Evolutionary conservation across 2,113 vertebrate species (phyloP), one percentile per base, ranked within the genome.

Genomic region (Zosterops pallidus): DNA sequence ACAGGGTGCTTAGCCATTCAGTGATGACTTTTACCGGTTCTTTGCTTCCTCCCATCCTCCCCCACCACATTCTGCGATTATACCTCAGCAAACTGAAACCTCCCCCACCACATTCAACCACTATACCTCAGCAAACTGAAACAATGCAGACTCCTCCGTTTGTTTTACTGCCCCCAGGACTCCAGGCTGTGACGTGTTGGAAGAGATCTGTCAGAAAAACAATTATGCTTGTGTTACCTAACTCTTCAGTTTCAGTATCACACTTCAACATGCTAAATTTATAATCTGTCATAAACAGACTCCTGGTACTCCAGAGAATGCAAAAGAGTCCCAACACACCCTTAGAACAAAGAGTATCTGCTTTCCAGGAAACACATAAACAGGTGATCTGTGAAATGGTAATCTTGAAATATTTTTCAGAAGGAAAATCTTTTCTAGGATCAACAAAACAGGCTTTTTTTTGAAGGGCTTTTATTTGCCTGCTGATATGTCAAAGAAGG

Each of bases 61-160:
- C 89, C 42, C 25, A 39, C 23, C 52, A n/a, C 39, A 13, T 71
- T 86, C 49, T 89, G 86, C 25, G 78, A 67, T 67, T 83, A 55
- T 98, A 98, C 98, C 98, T 98, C 98, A 92, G 98, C 98, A 96
- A 98, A 98, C 92, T 98, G 98, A 96, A 98, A 98, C 80, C 47
- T 68, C 57, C 59, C 89, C 42, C 25, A 39, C 21, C 52, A 31
- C 39, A 17, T 72, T 87, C 50, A 90, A 80, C 29, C 78, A 64
- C 64, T 82, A 57, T 98, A 98, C 98, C 98, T 98, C 98, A 92
- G 98, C 98, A 95, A 98, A 98, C 93, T 98, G 98, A 96, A 98
- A 98, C 86, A 98, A 95, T 41, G 98, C 96, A 29, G 98, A 98
- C 33, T 98, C 96, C 64, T 98, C 98, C 9, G 97, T 97, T 94